Evolutionary conservation across 1,140 invertebrate species (phyloP), one percentile per base, ranked within the genome.

Genomic region (Leucophenga varia): DNA sequence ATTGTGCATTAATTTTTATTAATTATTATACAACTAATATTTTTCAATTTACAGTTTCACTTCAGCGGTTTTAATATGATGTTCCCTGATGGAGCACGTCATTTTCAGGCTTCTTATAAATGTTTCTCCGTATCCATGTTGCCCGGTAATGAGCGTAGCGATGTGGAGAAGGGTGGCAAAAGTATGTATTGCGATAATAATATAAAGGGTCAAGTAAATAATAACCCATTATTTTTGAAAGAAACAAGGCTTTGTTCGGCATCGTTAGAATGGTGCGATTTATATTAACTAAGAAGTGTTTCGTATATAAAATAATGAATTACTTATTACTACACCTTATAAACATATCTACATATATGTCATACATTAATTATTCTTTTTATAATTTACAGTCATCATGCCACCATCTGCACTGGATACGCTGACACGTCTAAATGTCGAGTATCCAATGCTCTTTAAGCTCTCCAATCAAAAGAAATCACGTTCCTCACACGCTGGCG

Each of bases 371-470:
- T 22, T 17, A 40, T 2, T n/a, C 6, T 34, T 34, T 34, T n/a
- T 39, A 14, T 39, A n/a, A 9, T 47, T 80, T 82, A 22, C 64
- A 97, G 94, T 98, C 64, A 97, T 98, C 18, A 96, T 98, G 93
- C 95, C 95, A 36, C 93, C 94, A 10, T 97, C 95, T 36, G 94
- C 95, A 5, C 74, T 98, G 49, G 94, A 98, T 64, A 85, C 90
- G 47, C 80, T 98, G 1, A 97, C 94, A 13, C 83, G 95, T 44
- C 79, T 98, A 1, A 98, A 97, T 76, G 96, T 98, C 50, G 93
- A 93, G 65, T 99, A 98, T 75, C 97, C 97, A 1, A 99, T 99
- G 96, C 80, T 99, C 34, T 99, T 99, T 68, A 98, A 97, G 77
- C 77, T 99, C 3, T 93, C 86, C 22, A 98, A 98, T 73, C 86